Base-by-base conservation (phyloP, 2,797 vertebrate species). In the Poecile montanus region DNA sequence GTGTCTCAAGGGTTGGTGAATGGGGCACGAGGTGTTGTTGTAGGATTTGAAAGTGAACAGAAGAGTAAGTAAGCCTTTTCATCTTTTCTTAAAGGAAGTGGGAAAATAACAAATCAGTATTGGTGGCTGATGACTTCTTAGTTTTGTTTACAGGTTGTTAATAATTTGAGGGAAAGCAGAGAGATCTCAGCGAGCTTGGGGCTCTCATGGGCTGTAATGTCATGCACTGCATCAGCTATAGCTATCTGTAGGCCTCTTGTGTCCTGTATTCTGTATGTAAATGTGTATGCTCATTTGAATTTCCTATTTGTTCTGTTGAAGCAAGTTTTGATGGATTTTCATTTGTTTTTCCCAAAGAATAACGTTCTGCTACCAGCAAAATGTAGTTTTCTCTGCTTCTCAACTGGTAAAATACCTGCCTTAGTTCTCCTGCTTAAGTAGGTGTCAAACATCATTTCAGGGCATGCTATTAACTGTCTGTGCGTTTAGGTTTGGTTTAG, bases 1-100 rank as follows among this genome's bases (percentile, higher is more conserved):
- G 98, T 99, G 17, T 97, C 98, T 61, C 98, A 97, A 57, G 99
- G 99, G 70, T 97, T 99, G 93, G 99, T 99, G 96, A 99, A 99
- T 1, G 99, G 99, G 6, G 99, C 99, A 4, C 98, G 99, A 94
- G 99, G 99, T 4, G 98, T 99, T 10, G 98, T 99, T 16, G 95
- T 98, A 10, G 98, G 98, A 70, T 99, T 99, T 93, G 98, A 99
- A 93, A 94, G 98, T 4, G 98, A 98, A 65, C 98, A 98, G 93
- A 98, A 98, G 77, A 98, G 99, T 99, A 36, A 91, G 97, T 85
- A 50, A 93, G 11, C 4, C 53, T 66, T 42, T 71, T 53, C 13
- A 51, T n/a, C 17, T 47, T 40, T 44, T 74, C 6, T 30, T 53
- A 38, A 83, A 56, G 25, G 26, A 76, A 57, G 34, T 22, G 13